Evolutionary conservation across 2,113 vertebrate genomes (phyloP).

Genomic region (Indicator maculatus): DNA sequence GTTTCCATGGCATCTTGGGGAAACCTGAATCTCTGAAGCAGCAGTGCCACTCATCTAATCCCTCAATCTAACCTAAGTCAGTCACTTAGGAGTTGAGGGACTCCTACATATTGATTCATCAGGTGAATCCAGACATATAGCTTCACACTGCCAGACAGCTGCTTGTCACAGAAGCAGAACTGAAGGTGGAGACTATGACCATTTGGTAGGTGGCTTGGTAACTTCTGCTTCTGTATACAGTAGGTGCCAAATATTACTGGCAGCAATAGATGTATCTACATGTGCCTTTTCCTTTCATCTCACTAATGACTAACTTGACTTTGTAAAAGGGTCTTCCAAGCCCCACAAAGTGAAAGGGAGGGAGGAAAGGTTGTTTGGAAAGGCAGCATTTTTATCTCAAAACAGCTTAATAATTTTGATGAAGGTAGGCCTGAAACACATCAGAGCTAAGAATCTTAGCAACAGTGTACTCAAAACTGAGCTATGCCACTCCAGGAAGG

Average conservation of each 20-base stretch:
- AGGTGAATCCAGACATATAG: background rate
- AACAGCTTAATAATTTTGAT: background rate
- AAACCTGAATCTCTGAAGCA: background rate
- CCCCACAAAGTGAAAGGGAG: background rate
- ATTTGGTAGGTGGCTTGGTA: background rate
- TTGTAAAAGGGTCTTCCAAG: background rate
- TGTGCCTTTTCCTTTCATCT: background rate
- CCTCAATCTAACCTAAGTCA: background rate
- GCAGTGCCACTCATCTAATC: background rate
- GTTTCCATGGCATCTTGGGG: background rate
- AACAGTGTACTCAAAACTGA: background rate
- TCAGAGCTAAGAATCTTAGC: background rate
- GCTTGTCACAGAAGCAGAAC: background rate
- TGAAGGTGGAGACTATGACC: background rate
- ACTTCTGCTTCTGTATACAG: background rate
- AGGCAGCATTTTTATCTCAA: background rate
- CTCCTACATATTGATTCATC: background rate
- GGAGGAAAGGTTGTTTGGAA: background rate
- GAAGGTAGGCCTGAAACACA: background rate
- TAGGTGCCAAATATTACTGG: background rate
- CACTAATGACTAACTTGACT: background rate
- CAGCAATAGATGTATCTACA: background rate
- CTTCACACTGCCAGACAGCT: background rate
- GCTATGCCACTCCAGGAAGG: background rate
- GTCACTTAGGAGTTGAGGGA: background rate